Conservation (phyloP, 1,140 invertebrate genomes). For the Monochamus saltuarius region DNA sequence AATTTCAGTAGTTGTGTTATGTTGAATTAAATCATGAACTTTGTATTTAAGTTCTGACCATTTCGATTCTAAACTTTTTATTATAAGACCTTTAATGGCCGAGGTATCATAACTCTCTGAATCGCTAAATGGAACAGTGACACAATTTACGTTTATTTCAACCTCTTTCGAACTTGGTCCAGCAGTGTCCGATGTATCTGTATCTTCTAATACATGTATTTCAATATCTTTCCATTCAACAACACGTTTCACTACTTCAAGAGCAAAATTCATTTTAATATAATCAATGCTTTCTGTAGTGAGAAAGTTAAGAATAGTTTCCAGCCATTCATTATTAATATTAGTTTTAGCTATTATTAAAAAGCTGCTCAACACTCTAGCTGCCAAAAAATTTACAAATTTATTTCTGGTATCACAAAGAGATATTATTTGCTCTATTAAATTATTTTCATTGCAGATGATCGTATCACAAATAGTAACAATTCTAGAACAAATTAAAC, state of each 20-base stretch:
- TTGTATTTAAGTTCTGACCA: conserved; percentile 75
- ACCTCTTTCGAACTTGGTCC: conserved; percentile 47
- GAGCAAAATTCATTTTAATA: conserved; percentile 75
- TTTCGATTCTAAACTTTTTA: conserved; percentile 78
- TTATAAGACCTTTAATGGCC: conserved; percentile 79
- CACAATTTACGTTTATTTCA: conserved; percentile 56
- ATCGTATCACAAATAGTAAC: conserved; percentile 77
- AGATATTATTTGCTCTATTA: conserved; percentile 80
- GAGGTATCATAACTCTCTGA: conserved; percentile 79
- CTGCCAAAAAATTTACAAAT: conserved; percentile 77
- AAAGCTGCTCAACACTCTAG: conserved; percentile 77
- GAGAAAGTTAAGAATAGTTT: conserved; percentile 69
- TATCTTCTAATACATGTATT: conserved; percentile 77
- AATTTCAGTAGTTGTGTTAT: conserved; percentile 58
- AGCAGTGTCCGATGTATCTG: conserved; percentile 51
- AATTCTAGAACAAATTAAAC: conserved; percentile 76
- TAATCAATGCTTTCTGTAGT: conserved; percentile 67
- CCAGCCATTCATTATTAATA: conserved; percentile 75
- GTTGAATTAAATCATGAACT: conserved; percentile 60
- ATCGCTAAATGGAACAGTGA: conserved; percentile 69
- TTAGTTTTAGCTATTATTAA: conserved; percentile 80
- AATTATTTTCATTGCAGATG: conserved; percentile 75
- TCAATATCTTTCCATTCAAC: conserved; percentile 85
- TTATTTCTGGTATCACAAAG: conserved; percentile 74
- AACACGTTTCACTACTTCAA: conserved; percentile 81